phyloP scores from a whole-genome alignment of 2,113 vertebrate species.

The Pogona vitticeps region DNA sequence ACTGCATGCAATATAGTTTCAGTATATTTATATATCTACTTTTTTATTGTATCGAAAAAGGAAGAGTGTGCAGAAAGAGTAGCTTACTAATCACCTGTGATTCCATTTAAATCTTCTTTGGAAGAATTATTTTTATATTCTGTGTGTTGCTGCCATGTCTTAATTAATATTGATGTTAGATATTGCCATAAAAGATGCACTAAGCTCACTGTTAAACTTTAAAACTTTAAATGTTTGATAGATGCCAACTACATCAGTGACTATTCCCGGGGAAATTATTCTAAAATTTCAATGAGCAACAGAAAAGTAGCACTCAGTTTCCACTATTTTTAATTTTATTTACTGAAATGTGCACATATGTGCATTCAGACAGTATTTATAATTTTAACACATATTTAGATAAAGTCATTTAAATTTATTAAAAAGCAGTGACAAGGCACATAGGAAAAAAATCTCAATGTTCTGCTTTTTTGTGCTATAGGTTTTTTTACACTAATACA shows the following conservation, averaged over 20 bases:
- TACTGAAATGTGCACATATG: conserved; percentile 29
- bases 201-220: conserved; percentile 5
- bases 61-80: conserved; percentile 37
- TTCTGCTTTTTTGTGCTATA: conserved; percentile 20
- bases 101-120: conserved; percentile 43
- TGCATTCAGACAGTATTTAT: conserved; percentile 38
- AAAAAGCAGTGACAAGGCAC: conserved; percentile 22
- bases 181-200: conserved; percentile 46
- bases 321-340: conserved; percentile 42
- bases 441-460: conserved; percentile 40
- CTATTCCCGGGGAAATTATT: conserved; percentile 20
- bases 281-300: neutral
- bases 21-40: conserved; percentile 67
- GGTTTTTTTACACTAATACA: neutral
- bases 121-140: conserved; percentile 42
- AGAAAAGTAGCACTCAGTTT: conserved; percentile 59
- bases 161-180: conserved; percentile 28
- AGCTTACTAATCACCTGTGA: conserved; percentile 43
- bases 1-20: conserved; percentile 62
- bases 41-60: conserved; percentile 56
- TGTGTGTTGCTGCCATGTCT: conserved; percentile 42
- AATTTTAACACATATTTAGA: neutral
- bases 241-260: conserved; percentile 52
- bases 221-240: conserved; percentile 34
- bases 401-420: neutral